Base-by-base conservation (phyloP, 2,888 invertebrate genomes). In the Atherix ibis region DNA sequence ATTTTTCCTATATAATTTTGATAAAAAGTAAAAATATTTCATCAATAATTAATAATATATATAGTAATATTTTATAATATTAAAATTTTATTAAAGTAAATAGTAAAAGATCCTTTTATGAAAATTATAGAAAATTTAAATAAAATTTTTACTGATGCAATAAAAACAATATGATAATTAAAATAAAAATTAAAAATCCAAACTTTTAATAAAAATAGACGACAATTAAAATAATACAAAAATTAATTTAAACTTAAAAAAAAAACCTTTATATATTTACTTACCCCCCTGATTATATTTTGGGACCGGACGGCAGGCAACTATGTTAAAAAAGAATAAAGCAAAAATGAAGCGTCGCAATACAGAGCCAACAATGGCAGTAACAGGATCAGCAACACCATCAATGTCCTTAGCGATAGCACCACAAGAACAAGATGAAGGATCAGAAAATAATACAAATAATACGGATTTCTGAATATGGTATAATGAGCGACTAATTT, bases 291-390 rank as follows among this genome's bases (percentile, higher is more conserved):
- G n/a, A n/a, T n/a, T n/a, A n/a, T n/a, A 34, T 38, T 38, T 36
- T 40, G 36, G 51, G 51, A 52, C 50, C 53, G 56, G 53, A 53
- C 53, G 53, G 48, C 68, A 95, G 95, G 95, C 97, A 64, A 95
- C 95, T 67, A 97, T 97, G 97, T 75, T 97, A 71, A 95, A 95
- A 80, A 95, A 97, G 75, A 82, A 80, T 66, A 84, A 84, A 69
- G 76, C 76, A 57, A 95, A 95, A 74, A 91, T 92, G 77, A 91
- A 91, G 67, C 74, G 94, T 50, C 80, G 92, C 60, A 88, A 92
- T 69, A 88, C 88, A 50, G 87, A 88, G 69, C 80, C 82, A 49
- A 71, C 73, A 51, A 78, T 79, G 78, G 60, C 65, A 46, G 61
- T 63, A 63, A 62, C 53, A 31, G 56, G 54, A 39, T 49, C 58